Percentiles rank a stretch among this genome's conserved stretches.
These are phyloP conservation scores for Cremastinae sp. DNA, from an alignment of 2,888 invertebrate genomes.

Conservation along the genomic window DNA sequence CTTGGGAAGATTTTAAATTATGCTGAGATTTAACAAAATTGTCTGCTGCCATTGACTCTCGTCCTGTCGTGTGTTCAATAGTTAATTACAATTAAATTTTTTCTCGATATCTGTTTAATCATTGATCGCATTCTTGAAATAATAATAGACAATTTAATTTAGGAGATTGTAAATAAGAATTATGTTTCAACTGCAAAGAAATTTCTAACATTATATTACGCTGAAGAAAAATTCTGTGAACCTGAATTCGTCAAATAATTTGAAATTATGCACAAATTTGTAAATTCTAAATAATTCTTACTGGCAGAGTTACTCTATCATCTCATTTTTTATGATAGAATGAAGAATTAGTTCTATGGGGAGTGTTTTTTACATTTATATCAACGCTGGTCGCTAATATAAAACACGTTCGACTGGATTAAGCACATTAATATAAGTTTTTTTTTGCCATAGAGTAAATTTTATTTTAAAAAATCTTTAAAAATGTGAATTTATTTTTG, in stretches of 20 bases:
- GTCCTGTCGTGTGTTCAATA: no score
- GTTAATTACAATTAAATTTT: no score
- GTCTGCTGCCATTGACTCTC: no score
- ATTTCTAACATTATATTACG: no score
- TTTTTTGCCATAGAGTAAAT: neutral
- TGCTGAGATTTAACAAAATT: no score
- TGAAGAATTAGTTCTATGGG: conserved; percentile 16
- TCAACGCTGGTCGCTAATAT: conserved; percentile 10
- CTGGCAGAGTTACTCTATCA: neutral
- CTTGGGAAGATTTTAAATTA: no score
- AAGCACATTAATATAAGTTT: conserved; percentile 12
- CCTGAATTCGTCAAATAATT: neutral
- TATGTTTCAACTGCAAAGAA: no score
- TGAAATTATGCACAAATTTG: conserved; percentile 21
- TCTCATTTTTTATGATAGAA: conserved; percentile 1
- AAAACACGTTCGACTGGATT: conserved; percentile 3
- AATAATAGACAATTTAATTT: no score
- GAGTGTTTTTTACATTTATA: conserved; percentile 51
- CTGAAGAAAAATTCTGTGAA: no score
- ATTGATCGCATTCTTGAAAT: no score
- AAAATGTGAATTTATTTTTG: neutral
- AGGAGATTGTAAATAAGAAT: no score
- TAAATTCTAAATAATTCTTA: conserved; percentile 8
- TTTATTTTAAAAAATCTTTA: neutral
- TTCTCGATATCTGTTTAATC: no score